Evolutionary conservation across 2,888 invertebrate species (phyloP), one percentile per base, ranked within the genome.

Genomic region (Melipona bicolor): DNA sequence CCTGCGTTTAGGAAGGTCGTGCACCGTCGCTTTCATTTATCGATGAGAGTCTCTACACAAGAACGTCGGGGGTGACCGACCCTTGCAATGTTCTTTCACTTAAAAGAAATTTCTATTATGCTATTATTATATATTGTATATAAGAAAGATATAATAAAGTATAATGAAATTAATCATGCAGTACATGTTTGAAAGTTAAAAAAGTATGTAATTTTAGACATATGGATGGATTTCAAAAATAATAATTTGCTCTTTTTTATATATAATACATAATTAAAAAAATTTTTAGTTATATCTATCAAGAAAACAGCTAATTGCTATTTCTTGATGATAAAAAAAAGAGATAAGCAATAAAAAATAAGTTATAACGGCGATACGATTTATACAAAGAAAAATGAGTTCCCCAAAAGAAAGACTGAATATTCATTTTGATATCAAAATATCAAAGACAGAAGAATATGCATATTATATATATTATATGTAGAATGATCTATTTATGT

Each of bases 1-100:
- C 78, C 86, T 85, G 79, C 77, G 85, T 82, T 85, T 84, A 84
- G 81, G 86, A 85, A 86, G 86, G 82, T 85, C 84, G 71, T 78
- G 86, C 78, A 82, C 80, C 79, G 87, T 83, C 81, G 83, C 82
- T 83, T 77, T 87, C 85, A 81, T 79, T 86, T 86, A 86, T 81
- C 81, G 83, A 80, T 81, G 76, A 78, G 69, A 77, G 71, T 43
- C 77, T 77, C 71, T 50, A 61, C n/a, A 75, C 64, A 78, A 59
- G 69, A 73, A 74, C 64, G 73, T 52, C 19, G 61, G 67, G 71
- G 84, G 70, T 81, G 64, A 84, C 68, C 70, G 77, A 85, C 76
- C 70, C 49, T 36, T 52, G 61, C 59, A 77, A 84, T 81, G 70
- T 73, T 76, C 32, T 81, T 75, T 64, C 43, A n/a, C n/a, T 77